Percentiles rank a stretch among this genome's conserved stretches.
phyloP scores from a whole-genome alignment of 53 echinoderm and acorn worm species.

The Echinometra lucunter region DNA sequence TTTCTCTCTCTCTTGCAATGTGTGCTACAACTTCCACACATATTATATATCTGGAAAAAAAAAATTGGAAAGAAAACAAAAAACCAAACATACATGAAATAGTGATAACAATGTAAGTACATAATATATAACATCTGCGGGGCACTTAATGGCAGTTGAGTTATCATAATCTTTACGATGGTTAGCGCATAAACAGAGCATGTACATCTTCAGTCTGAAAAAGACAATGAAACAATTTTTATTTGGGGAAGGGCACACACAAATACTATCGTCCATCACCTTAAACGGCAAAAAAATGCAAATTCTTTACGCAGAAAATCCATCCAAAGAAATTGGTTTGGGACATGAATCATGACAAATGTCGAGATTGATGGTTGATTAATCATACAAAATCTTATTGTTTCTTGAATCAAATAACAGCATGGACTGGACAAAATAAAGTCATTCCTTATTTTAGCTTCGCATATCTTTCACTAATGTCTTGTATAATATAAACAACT shows the following conservation, averaged over 20 bases:
- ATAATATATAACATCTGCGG: conserved; percentile 61
- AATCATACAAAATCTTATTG: not conserved
- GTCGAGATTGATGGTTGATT: not conserved
- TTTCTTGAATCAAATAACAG: not conserved
- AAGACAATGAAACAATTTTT: not conserved
- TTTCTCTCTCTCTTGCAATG: not conserved
- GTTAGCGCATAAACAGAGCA: conserved; percentile 11
- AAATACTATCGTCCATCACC: conserved; percentile 33
- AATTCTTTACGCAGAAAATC: not conserved
- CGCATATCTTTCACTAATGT: not conserved
- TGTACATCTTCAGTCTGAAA: not conserved
- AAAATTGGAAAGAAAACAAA: not conserved
- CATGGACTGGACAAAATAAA: not conserved
- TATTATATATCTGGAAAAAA: conserved; percentile 11
- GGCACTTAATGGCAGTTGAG: conserved; percentile 65
- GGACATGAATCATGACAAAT: not conserved
- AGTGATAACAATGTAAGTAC: conserved; percentile 41
- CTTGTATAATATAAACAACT: not conserved
- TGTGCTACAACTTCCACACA: conserved; percentile 39
- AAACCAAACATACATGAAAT: conserved; percentile 29
- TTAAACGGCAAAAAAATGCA: conserved; percentile 28
- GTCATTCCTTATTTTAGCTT: not conserved
- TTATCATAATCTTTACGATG: conserved; percentile 9
- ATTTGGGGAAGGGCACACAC: conserved; percentile 30
- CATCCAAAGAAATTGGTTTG: not conserved